A percentile compares a stretch with the other conserved stretches of the same genome.
phyloP scores from a whole-genome alignment of 2,797 vertebrate species.

The Nothura maculosa region DNA sequence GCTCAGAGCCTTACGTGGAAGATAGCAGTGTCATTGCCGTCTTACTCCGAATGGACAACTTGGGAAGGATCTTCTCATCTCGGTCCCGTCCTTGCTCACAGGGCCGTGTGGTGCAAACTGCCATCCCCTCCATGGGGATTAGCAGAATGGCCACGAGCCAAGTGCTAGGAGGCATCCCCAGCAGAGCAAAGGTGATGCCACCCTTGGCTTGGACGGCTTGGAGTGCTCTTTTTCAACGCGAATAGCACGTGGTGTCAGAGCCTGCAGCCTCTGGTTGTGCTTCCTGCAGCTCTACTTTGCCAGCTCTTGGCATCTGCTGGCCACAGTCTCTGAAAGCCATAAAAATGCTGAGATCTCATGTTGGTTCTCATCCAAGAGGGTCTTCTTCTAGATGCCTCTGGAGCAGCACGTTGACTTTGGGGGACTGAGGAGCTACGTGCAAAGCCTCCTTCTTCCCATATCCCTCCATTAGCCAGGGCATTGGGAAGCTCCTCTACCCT shows the following conservation, averaged over 20 bases:
- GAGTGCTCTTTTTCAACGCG: not conserved
- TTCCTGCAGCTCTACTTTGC: not conserved
- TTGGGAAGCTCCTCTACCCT: not conserved
- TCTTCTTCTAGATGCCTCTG: not conserved
- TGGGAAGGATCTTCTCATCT: not conserved
- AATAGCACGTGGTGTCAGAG: rapidly evolving
- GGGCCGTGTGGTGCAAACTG: rapidly evolving
- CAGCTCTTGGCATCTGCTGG: not conserved
- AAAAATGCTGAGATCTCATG: not conserved
- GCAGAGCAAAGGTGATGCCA: not conserved
- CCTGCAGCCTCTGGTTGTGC: not conserved
- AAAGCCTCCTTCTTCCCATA: not conserved
- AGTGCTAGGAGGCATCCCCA: not conserved
- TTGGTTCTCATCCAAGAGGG: not conserved
- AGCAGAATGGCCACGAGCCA: not conserved
- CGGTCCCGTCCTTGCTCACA: not conserved
- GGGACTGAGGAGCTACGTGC: rapidly evolving
- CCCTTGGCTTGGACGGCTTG: not conserved
- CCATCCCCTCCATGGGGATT: too few species aligned
- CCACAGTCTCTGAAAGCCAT: not conserved
- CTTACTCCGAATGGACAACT: not conserved
- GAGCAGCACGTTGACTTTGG: rapidly evolving
- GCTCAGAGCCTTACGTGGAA: not conserved
- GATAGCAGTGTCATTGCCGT: not conserved
- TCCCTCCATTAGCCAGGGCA: rapidly evolving